phyloP scores from a whole-genome alignment of 2,113 vertebrate genomes.

The Limanda limanda region DNA sequence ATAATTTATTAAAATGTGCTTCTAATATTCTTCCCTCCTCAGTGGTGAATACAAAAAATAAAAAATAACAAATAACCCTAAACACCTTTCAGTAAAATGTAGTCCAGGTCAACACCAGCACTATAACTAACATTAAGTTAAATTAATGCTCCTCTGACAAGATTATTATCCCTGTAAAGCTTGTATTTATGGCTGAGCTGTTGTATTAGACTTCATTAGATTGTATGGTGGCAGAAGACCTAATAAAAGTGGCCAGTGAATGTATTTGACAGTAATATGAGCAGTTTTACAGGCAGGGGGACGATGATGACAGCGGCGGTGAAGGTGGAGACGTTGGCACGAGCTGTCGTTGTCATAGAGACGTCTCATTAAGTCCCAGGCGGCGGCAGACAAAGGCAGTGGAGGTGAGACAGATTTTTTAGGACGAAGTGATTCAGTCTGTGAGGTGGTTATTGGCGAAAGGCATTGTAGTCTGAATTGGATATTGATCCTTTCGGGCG shows the following conservation, averaged over 20 bases:
- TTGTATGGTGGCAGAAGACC: neutral
- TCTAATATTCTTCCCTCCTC: neutral
- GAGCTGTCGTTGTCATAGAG: constrained; percentile 33
- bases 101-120: neutral
- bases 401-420: constrained; percentile 62
- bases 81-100: neutral
- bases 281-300: neutral
- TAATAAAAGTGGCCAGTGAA: neutral
- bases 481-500: constrained; percentile 76
- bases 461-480: constrained; percentile 74
- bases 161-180: neutral
- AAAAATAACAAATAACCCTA: too few relatives aligned
- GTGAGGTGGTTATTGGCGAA: constrained; percentile 63
- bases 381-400: constrained; percentile 49
- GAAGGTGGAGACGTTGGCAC: constrained; percentile 1
- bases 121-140: neutral
- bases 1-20: neutral
- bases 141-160: neutral
- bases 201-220: neutral
- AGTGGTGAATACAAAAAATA: neutral
- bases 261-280: neutral
- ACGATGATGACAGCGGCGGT: neutral
- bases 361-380: constrained; percentile 52
- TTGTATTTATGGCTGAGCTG: neutral
- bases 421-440: constrained; percentile 51